These are phyloP conservation scores for Tethea ocularis DNA, from an alignment of 2,888 invertebrate genomes.

Conservation along the genomic window DNA sequence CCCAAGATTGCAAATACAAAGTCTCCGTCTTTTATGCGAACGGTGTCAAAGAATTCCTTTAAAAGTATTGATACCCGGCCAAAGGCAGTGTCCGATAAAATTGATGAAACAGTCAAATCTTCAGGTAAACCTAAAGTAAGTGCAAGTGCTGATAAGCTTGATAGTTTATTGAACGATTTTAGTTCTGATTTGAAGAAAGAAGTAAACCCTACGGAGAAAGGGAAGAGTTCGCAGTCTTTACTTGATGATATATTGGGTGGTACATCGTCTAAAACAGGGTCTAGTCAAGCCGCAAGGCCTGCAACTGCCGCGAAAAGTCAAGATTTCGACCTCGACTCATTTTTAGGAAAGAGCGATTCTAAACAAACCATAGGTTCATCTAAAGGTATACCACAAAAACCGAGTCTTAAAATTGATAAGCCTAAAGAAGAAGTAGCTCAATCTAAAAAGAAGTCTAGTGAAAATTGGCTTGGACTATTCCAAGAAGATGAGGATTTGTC, in stretches of 20 bases:
- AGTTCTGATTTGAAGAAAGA: slow-evolving; percentile 51
- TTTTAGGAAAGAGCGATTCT: slow-evolving; percentile 59
- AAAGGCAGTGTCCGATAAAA: slow-evolving; percentile 26
- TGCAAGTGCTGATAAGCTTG: slow-evolving; percentile 56
- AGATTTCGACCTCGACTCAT: slow-evolving; percentile 66
- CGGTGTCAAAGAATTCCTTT: slow-evolving; percentile 61
- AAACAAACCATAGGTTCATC: slow-evolving; percentile 41
- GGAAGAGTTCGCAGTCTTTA: slow-evolving; percentile 73
- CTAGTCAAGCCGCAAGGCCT: slow-evolving; percentile 44
- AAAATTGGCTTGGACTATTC: slow-evolving; percentile 79
- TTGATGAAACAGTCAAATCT: slow-evolving; percentile 50
- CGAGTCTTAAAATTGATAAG: slow-evolving; percentile 35
- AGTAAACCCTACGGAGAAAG: slow-evolving; percentile 56
- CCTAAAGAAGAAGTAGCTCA: slow-evolving; percentile 47
- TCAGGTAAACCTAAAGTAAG: slow-evolving; percentile 58
- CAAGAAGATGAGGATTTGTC: slow-evolving; percentile 55
- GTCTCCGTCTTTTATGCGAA: slow-evolving; percentile 53
- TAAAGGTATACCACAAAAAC: slow-evolving; percentile 46
- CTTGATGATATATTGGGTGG: slow-evolving; percentile 83
- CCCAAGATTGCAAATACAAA: slow-evolving; percentile 39
- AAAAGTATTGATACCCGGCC: slow-evolving; percentile 43
- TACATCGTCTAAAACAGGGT: slow-evolving; percentile 55
- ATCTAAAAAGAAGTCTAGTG: slow-evolving; percentile 57
- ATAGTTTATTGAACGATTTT: slow-evolving; percentile 55
- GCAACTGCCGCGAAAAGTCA: slow-evolving; percentile 55